Base-by-base conservation (phyloP, 2,113 vertebrate genomes). In the Ranitomeya imitator region DNA sequence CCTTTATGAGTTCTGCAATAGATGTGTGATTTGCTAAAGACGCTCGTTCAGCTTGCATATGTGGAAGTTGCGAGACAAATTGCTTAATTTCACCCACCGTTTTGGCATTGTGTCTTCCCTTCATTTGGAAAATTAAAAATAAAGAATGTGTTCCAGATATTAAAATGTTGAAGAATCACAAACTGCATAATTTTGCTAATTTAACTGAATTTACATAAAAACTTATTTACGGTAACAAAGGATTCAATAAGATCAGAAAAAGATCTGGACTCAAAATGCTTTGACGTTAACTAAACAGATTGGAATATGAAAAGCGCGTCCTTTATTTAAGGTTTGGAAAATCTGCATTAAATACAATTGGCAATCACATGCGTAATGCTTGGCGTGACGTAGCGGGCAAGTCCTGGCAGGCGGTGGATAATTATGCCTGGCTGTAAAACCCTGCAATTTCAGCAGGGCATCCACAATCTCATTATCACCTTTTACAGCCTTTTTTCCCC, bases 21-120 rank as follows among this genome's bases (percentile, higher is more conserved):
- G 98, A 99, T 0, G 98, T 99, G 91, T 99, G 98, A 91, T 99
- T 99, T 0, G 98, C 98, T 15, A 99, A 94, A 0, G 98, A 99
- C 89, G 96, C 97, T 18, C 97, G 93, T 0, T 97, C 98, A 0
- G 98, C 98, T 92, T 99, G 98, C 98, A 99, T 99, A 93, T 99
- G 98, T 1, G 98, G 98, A 91, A 99, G 57, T 95, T 99, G 98
- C 0, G 98, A 99, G 19, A 99, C 98, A 90, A 99, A 99, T 93
- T 99, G 98, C 93, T 99, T 99, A 73, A 99, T 99, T 93, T 99
- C 98, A 0, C 98, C 98, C 6, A 99, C 98, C 0, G 98, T 99
- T 93, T 98, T 99, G 0, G 98, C 98, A 0, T 98, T 97, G 91
- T 99, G 98, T 54, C 98, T 95, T 57, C 98, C 98, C 98, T 99